Conservation (phyloP, 53 echinoderm and acorn worm species). For the Antedon mediterranea region DNA sequence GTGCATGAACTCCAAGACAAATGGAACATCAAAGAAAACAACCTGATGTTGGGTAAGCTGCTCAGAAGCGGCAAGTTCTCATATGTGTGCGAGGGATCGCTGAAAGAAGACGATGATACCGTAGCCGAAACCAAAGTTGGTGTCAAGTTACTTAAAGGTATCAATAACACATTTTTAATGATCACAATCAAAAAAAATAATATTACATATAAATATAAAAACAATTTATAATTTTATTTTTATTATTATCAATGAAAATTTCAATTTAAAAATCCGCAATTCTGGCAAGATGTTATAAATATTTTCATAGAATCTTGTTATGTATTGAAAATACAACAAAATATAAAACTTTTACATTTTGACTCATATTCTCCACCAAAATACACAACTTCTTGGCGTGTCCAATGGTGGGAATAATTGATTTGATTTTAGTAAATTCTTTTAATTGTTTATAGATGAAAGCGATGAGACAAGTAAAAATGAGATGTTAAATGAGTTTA, state of each 20-base stretch:
- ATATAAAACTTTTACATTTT: too few species aligned
- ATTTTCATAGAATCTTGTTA: too few species aligned
- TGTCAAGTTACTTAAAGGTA: slow-evolving; percentile 71
- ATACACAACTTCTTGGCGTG: too few species aligned
- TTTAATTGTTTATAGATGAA: slow-evolving; percentile 47
- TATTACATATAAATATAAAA: too few species aligned
- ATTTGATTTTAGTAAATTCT: too few species aligned
- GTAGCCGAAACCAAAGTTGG: slow-evolving; percentile 39
- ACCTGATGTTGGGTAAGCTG: slow-evolving; percentile 57
- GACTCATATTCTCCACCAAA: too few species aligned
- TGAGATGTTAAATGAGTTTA: slow-evolving; percentile 78
- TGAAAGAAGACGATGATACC: slow-evolving; percentile 23
- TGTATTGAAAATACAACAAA: too few species aligned
- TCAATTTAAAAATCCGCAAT: too few species aligned
- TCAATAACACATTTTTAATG: too few species aligned
- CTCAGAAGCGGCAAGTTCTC: slow-evolving; percentile 78
- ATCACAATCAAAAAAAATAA: not conserved
- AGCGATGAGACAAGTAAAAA: slow-evolving; percentile 44
- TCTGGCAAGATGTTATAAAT: too few species aligned
- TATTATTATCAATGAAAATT: not conserved
- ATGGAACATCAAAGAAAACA: slow-evolving; percentile 56
- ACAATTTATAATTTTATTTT: not conserved
- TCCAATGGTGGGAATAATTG: too few species aligned
- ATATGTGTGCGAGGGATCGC: slow-evolving; percentile 72
- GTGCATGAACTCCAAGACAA: slow-evolving; percentile 50